Evolutionary conservation across 2,888 invertebrate genomes (phyloP), one percentile per base, ranked within the genome.

Genomic region (Globia sparganii): DNA sequence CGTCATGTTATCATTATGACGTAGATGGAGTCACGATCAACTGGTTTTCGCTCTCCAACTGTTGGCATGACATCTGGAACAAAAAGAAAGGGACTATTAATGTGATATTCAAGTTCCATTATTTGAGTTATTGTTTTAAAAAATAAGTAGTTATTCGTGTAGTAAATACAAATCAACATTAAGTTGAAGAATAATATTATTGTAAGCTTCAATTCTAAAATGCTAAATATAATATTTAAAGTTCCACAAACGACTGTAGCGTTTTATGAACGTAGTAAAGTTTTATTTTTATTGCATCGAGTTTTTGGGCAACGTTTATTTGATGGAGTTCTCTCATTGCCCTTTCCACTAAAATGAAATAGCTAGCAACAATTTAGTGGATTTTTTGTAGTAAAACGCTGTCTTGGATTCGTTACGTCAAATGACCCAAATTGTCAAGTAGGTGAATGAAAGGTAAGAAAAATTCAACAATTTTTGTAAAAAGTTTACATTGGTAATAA

Each of bases 1-100:
- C 93, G 93, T 96, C 96, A 95, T 93, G 95, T 95, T 93, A 93
- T 93, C 93, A 94, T 95, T 91, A 92, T 91, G 84, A 86, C 85
- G 84, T 85, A 81, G 80, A 87, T 89, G 86, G 90, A 86, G 89
- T 87, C 87, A 88, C 86, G 86, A 90, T 89, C 87, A 85, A 78
- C 81, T 81, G 78, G 88, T 80, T 85, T 88, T 87, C 83, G 76
- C 87, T 81, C 83, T 88, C 84, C 87, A 81, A 72, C 79, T 82
- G 81, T 81, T 88, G 80, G 75, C 75, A 78, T 84, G 79, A 81
- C 92, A 95, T 94, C 96, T 96, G 96, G 46, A 96, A 95, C 95
- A 96, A 96, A 87, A 34, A 76, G 80, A 87, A 88, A 66, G 5
- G 0, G 3, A 34, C 11, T 13, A 40, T 80, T 49, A 68, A 8